Percentiles rank a stretch among this genome's conserved stretches.
Evolutionary conservation across 2,888 invertebrate genomes (phyloP).

Genomic region (Ophion costatus): DNA sequence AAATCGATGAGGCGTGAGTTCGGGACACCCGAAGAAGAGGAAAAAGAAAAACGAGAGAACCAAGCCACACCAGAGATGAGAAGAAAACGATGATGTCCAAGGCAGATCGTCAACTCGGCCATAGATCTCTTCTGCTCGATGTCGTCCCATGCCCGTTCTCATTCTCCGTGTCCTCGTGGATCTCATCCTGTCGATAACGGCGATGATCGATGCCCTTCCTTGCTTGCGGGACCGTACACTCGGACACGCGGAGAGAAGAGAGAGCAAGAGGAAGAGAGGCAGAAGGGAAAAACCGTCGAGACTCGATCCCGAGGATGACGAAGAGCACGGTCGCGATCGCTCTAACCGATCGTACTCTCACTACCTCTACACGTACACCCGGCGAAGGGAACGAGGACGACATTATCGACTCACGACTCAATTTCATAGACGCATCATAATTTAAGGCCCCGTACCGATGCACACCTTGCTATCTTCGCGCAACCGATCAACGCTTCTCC

Average conservation of each 20-base stretch:
- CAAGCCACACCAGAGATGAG: slow-evolving; percentile 19
- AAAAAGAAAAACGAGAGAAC: slow-evolving; percentile 30
- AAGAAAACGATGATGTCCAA: slow-evolving; percentile 59
- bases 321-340: slow-evolving; percentile 44
- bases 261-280: slow-evolving; percentile 11
- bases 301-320: slow-evolving; percentile 40
- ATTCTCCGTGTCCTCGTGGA: slow-evolving; percentile 75
- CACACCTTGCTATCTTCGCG: not conserved
- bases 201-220: slow-evolving; percentile 81
- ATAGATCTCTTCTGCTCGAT: slow-evolving; percentile 77
- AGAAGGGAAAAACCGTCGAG: slow-evolving; percentile 31
- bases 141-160: slow-evolving; percentile 68
- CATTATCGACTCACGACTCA: slow-evolving; percentile 49
- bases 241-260: slow-evolving; percentile 19
- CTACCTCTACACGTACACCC: slow-evolving; percentile 24
- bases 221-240: slow-evolving; percentile 55
- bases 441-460: not conserved
- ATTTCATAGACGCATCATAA: slow-evolving; percentile 40
- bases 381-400: slow-evolving; percentile 21
- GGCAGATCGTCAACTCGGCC: slow-evolving; percentile 58
- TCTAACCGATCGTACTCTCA: slow-evolving; percentile 59
- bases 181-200: slow-evolving; percentile 80
- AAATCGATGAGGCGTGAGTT: slow-evolving; percentile 79
- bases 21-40: slow-evolving; percentile 68
- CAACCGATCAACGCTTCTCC: too few species aligned